phyloP scores from a whole-genome alignment of 2,888 invertebrate genomes.

The Xanthostigma xanthostigma region DNA sequence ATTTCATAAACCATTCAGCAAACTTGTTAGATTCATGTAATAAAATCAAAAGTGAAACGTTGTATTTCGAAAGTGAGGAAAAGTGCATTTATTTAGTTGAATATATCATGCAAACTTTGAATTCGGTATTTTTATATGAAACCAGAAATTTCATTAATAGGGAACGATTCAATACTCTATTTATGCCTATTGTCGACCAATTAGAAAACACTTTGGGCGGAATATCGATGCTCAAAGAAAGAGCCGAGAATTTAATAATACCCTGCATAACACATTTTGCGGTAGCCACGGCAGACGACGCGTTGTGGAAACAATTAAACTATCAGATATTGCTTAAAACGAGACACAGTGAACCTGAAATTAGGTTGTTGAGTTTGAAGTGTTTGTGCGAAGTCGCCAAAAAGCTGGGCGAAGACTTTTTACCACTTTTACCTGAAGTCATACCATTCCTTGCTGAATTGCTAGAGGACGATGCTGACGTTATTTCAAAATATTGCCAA shows the following conservation, averaged over 20 bases:
- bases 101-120: constrained; percentile 59
- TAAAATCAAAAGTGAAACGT: constrained; percentile 34
- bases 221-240: constrained; percentile 38
- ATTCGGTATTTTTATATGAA: constrained; percentile 67
- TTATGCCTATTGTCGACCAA: constrained; percentile 82
- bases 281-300: constrained; percentile 68
- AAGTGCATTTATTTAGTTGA: constrained; percentile 48
- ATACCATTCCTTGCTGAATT: constrained; percentile 89
- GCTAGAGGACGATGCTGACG: constrained; percentile 75
- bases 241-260: constrained; percentile 46
- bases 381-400: constrained; percentile 64
- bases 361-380: constrained; percentile 56
- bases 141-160: constrained; percentile 71
- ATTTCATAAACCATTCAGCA: constrained; percentile 69
- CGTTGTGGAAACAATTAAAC: constrained; percentile 78
- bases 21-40: constrained; percentile 56
- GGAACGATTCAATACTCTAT: constrained; percentile 68
- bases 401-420: constrained; percentile 77
- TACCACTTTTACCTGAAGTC: constrained; percentile 79
- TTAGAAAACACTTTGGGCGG: constrained; percentile 61
- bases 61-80: constrained; percentile 36
- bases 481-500: constrained; percentile 66
- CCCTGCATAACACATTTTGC: constrained; percentile 73
- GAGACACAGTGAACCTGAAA: constrained; percentile 55
- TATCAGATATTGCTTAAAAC: constrained; percentile 83